phyloP scores from a whole-genome alignment of 1,140 invertebrate genomes.

The Ips typographus region DNA sequence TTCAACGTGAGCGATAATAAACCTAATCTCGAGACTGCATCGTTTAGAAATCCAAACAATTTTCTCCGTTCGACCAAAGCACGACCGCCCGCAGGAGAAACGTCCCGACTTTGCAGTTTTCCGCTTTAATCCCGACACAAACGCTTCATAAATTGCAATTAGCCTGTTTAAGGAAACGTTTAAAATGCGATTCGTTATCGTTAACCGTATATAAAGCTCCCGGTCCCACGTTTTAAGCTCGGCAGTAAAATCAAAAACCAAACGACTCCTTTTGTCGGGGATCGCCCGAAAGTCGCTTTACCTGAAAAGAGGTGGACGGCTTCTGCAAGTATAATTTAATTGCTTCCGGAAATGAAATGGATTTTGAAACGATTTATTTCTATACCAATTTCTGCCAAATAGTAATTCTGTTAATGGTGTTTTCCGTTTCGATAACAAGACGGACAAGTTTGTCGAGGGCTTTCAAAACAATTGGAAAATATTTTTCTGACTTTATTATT shows the following conservation, averaged over 20 bases:
- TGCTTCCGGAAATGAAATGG: no score
- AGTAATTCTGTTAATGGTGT: constrained; percentile 27
- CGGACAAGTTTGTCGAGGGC: constrained; percentile 25
- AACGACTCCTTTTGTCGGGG: no score
- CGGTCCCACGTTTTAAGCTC: constrained; percentile 4
- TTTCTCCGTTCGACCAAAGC: neutral
- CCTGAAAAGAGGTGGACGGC: no score
- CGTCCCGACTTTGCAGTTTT: constrained; percentile 9
- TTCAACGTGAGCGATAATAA: no score
- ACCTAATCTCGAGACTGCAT: no score
- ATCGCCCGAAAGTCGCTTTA: no score
- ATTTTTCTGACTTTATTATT: constrained; percentile 25
- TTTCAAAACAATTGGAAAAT: constrained; percentile 33
- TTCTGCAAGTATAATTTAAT: no score
- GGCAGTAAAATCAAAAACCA: neutral
- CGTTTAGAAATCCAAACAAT: neutral
- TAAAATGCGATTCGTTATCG: constrained; percentile 21
- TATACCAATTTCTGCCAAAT: no score
- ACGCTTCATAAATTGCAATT: constrained; percentile 23
- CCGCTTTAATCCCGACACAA: constrained; percentile 16
- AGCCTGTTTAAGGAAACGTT: constrained; percentile 21
- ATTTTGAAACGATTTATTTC: neutral
- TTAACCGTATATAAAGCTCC: constrained; percentile 5
- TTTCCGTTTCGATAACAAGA: constrained; percentile 27
- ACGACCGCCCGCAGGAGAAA: constrained; percentile 1